Percentiles rank a stretch among this genome's conserved stretches.
Conservation (phyloP, 2,888 invertebrate genomes). For the Ramazzottius varieornatus region DNA sequence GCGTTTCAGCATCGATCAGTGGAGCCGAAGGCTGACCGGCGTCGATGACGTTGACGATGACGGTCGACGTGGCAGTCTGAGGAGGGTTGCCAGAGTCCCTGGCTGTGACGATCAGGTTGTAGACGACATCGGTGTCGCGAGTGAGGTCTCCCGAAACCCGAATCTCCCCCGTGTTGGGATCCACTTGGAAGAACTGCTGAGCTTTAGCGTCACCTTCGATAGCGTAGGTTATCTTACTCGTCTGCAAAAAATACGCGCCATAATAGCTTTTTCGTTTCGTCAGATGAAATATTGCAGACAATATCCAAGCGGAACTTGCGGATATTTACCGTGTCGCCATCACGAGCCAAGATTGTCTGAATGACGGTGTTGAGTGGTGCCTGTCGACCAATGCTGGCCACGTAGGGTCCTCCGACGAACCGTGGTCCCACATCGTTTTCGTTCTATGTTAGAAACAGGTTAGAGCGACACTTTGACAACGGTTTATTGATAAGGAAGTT, state of each 20-base stretch:
- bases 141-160: not conserved
- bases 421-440: conserved; percentile 2
- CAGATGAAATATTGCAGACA: no score
- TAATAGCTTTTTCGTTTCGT: not conserved
- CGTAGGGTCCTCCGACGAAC: conserved; percentile 2
- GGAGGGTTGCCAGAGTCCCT: not conserved
- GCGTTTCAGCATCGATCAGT: not conserved
- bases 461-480: no score
- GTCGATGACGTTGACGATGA: not conserved
- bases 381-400: not conserved
- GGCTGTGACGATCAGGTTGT: not conserved
- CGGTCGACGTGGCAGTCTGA: not conserved
- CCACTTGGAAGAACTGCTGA: not conserved
- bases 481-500: not conserved
- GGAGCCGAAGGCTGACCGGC: not conserved
- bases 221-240: not conserved
- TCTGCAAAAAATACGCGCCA: not conserved
- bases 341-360: conserved; percentile 1
- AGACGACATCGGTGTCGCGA: not conserved
- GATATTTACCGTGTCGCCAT: not conserved
- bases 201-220: not conserved
- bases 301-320: no score
- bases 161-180: not conserved
- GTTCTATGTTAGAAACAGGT: no score
- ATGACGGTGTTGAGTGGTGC: conserved; percentile 3